These are phyloP conservation scores for Anoncus sp. DNA, from an alignment of 2,888 invertebrate genomes.

Conservation along the genomic window DNA sequence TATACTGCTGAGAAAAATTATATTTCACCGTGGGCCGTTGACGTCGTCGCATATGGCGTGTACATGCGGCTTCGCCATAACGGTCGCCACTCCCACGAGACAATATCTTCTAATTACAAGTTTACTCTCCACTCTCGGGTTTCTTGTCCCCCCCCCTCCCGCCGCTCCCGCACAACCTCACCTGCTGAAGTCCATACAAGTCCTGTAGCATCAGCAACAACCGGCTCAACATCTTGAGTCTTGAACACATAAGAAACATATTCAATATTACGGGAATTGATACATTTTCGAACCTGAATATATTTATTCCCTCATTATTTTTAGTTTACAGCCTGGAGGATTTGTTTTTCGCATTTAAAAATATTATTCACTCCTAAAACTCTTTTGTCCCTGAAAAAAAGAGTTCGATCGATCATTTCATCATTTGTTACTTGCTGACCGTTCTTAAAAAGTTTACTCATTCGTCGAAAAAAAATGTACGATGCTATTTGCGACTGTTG, in stretches of 20 bases:
- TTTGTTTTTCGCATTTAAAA: neutral
- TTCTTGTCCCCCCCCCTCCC: too few species aligned
- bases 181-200: neutral
- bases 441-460: too few species aligned
- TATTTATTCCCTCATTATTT: slow-evolving; percentile 33
- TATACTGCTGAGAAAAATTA: slow-evolving; percentile 25
- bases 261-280: neutral
- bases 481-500: too few species aligned
- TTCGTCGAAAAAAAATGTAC: too few species aligned
- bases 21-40: slow-evolving; percentile 28
- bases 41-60: slow-evolving; percentile 15
- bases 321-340: slow-evolving; percentile 19
- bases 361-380: neutral
- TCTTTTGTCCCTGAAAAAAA: too few species aligned
- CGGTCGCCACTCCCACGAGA: slow-evolving; percentile 50
- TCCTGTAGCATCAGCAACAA: neutral
- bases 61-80: slow-evolving; percentile 13
- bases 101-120: slow-evolving; percentile 65
- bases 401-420: too few species aligned
- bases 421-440: too few species aligned
- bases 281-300: neutral
- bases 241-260: neutral
- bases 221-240: too few species aligned
- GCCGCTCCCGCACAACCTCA: slow-evolving; percentile 15
- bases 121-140: slow-evolving; percentile 51